Evolutionary conservation across 2,113 vertebrate species (phyloP), one percentile per base, ranked within the genome.

Genomic region (Elgaria multicarinata): DNA sequence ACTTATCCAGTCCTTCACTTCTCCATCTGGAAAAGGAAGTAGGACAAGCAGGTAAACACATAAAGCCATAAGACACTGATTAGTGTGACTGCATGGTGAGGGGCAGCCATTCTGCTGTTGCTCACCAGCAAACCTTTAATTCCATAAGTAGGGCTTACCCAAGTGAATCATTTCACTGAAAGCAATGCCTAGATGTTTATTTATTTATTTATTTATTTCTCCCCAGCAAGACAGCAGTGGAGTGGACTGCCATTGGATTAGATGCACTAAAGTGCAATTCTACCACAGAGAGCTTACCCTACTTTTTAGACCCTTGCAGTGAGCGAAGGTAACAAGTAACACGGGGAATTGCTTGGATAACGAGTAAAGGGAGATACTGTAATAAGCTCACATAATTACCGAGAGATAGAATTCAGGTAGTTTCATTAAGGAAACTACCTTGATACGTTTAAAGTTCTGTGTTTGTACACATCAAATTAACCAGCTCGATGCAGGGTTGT

Each of bases 381-480:
- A 75, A 50, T 0, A 1, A 89, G 9, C 66, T 53, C 86, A 42
- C 2, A 0, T 4, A 10, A 75, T 85, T 90, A 87, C 86, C 88
- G 87, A 33, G 39, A 87, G 28, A 24, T 46, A 87, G 67, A n/a
- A 85, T 55, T 90, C 75, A 53, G 44, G 72, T 76, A 77, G 24
- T 28, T 77, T 74, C 44, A 84, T 84, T 84, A 81, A 88, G 28
- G 24, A 39, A 83, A 24, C 12, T 83, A 55, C 74, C 72, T 75
- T 82, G 31, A 72, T 44, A 79, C 55, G 55, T 92, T 0, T 83
- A 91, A 78, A 93, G 6, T 6, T 2, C 16, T 79, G 89, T 86
- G 4, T 78, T 74, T 89, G 90, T 90, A 90, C 66, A 31, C 36
- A 31, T 31, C 77, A 91, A 92, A 85, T 90, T 79, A 86, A 83